Evolutionary conservation across 2,113 vertebrate species (phyloP).

Genomic region (Larimichthys crocea): DNA sequence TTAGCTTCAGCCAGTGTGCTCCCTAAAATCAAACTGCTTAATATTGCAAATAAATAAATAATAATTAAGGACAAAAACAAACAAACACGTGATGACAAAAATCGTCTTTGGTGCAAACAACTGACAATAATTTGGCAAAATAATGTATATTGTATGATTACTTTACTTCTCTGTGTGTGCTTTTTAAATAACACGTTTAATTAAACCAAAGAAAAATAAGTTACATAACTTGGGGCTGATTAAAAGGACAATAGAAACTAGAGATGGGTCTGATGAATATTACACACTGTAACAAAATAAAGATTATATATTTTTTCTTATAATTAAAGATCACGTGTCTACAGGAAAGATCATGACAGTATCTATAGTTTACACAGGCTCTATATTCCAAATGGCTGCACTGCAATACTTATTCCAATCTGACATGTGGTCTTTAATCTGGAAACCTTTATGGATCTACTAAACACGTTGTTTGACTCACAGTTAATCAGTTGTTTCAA

Average conservation of each 20-base stretch:
- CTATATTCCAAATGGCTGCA: constrained; percentile 18
- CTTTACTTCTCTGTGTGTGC: not conserved
- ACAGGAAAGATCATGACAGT: not conserved
- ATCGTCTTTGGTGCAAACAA: not conserved
- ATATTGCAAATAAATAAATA: not conserved
- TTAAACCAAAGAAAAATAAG: not conserved
- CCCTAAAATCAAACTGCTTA: not conserved
- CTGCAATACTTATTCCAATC: not conserved
- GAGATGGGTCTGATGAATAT: not conserved
- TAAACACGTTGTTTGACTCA: too few species aligned
- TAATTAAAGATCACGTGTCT: not conserved
- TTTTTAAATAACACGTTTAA: not conserved
- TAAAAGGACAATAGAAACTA: not conserved
- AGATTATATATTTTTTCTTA: not conserved
- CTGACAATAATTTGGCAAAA: not conserved
- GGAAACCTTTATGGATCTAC: too few species aligned
- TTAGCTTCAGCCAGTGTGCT: not conserved
- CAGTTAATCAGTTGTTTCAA: too few species aligned
- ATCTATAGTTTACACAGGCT: too few species aligned
- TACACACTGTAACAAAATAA: not conserved
- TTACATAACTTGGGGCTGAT: not conserved
- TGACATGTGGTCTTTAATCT: too few species aligned
- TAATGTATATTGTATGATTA: too few species aligned
- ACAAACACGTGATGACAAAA: not conserved
- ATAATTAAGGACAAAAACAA: not conserved